Conservation (phyloP, 64 coral and sea anemone species). For the Acropora tenuis region DNA sequence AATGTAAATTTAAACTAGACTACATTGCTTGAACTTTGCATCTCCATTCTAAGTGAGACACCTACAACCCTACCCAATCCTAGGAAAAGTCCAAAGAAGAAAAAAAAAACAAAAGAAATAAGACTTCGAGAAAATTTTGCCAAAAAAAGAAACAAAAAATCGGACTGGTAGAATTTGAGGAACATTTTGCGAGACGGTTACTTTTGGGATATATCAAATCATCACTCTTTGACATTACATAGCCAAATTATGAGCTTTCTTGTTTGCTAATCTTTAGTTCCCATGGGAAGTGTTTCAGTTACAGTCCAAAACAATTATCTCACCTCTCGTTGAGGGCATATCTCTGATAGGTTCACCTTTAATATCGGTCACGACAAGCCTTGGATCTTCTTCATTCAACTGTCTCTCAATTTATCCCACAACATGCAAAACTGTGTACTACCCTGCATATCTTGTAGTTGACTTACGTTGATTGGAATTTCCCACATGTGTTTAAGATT, state of each 20-base stretch:
- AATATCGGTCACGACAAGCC: slow-evolving; percentile 45
- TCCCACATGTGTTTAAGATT: slow-evolving; percentile 45
- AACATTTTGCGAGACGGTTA: too few species aligned
- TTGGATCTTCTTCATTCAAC: slow-evolving; percentile 4
- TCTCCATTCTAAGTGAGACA: too few species aligned
- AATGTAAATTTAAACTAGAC: too few species aligned
- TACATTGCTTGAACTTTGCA: too few species aligned
- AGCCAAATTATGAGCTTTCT: not conserved
- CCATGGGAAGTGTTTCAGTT: not conserved
- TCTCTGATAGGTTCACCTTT: slow-evolving; percentile 44
- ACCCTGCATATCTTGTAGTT: not conserved
- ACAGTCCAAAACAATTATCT: not conserved
- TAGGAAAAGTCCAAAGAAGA: too few species aligned
- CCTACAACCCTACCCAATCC: too few species aligned
- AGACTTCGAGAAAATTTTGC: too few species aligned
- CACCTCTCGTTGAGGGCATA: slow-evolving; percentile 45
- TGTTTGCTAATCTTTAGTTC: not conserved
- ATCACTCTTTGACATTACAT: too few species aligned
- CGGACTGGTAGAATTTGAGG: too few species aligned
- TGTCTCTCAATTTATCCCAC: not conserved
- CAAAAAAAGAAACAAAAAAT: too few species aligned
- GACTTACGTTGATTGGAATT: slow-evolving; percentile 44
- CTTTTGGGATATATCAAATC: too few species aligned
- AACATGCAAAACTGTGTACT: slow-evolving; percentile 29
- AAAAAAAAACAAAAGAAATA: too few species aligned